Percentiles rank a stretch among this genome's conserved stretches.
phyloP scores from a whole-genome alignment of 2,888 invertebrate genomes.

The Meteorus colon region DNA sequence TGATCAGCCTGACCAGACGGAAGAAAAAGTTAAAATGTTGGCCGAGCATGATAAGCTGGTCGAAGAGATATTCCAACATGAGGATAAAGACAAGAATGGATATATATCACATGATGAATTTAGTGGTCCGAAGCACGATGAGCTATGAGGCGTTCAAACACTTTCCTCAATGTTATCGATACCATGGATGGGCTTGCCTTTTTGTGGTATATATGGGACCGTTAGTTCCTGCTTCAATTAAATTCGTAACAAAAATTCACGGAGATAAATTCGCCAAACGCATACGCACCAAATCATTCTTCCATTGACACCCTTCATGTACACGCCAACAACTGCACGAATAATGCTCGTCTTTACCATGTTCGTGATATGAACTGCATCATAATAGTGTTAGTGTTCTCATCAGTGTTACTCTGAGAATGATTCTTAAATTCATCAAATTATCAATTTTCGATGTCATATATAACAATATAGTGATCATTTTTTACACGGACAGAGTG shows the following conservation, averaged over 20 bases:
- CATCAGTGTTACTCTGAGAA: background rate
- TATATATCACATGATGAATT: constrained; percentile 97
- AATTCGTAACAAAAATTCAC: constrained; percentile 21
- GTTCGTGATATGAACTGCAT: background rate
- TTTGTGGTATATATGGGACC: too few species aligned
- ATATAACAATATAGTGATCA: background rate
- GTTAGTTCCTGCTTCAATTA: background rate
- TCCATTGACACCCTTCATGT: background rate
- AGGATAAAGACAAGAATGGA: constrained; percentile 97
- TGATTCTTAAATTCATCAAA: background rate
- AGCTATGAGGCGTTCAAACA: constrained; percentile 80
- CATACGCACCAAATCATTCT: background rate
- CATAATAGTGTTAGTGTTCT: background rate
- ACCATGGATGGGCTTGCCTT: background rate
- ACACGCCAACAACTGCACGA: background rate
- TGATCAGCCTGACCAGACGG: constrained; percentile 80
- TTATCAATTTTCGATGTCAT: background rate
- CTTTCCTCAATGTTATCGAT: constrained; percentile 31
- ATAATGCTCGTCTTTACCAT: background rate
- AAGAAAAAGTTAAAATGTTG: constrained; percentile 87
- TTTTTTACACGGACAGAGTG: background rate
- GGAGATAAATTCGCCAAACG: constrained; percentile 23
- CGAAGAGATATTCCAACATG: constrained; percentile 97
- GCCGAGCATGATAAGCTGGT: constrained; percentile 94
- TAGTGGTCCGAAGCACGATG: constrained; percentile 97